phyloP scores from a whole-genome alignment of 2,113 vertebrate species.

The Phocoena phocoena region DNA sequence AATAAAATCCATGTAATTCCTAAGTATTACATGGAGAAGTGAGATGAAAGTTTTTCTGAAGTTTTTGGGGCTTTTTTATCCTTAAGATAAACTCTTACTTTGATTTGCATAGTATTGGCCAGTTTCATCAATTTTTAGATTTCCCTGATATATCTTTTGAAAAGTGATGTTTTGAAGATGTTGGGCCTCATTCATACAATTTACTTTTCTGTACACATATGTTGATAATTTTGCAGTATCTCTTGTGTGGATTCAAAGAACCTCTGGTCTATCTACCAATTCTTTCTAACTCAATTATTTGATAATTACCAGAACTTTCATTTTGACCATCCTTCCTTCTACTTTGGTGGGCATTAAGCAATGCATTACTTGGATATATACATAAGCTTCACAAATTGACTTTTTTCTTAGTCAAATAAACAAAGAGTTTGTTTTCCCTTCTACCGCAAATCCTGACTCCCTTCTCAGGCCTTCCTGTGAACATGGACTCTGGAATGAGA shows the following conservation, averaged over 20 bases:
- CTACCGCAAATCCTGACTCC: neutral
- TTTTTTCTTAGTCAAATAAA: constrained; percentile 52
- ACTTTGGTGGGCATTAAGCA: constrained; percentile 58
- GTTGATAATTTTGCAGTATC: constrained; percentile 42
- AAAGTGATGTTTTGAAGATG: constrained; percentile 34
- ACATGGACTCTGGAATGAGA: neutral
- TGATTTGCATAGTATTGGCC: constrained; percentile 2
- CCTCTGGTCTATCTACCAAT: constrained; percentile 11
- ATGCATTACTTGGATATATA: neutral
- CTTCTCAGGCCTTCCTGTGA: neutral
- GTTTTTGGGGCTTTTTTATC: neutral
- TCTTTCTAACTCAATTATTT: constrained; percentile 51
- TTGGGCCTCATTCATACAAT: neutral
- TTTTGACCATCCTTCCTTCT: neutral
- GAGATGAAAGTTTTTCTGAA: constrained; percentile 38
- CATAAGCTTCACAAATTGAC: neutral
- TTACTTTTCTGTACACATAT: constrained; percentile 44
- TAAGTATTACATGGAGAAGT: neutral
- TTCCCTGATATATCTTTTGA: neutral
- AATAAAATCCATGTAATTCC: constrained; percentile 52
- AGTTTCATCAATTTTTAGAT: constrained; percentile 39
- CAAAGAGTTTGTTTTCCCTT: neutral
- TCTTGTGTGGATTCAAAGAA: constrained; percentile 32
- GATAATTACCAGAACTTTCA: constrained; percentile 22
- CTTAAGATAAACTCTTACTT: constrained; percentile 40